These are phyloP conservation scores for Eristalis intricaria DNA, from an alignment of 2,888 invertebrate species.

Conservation along the genomic window DNA sequence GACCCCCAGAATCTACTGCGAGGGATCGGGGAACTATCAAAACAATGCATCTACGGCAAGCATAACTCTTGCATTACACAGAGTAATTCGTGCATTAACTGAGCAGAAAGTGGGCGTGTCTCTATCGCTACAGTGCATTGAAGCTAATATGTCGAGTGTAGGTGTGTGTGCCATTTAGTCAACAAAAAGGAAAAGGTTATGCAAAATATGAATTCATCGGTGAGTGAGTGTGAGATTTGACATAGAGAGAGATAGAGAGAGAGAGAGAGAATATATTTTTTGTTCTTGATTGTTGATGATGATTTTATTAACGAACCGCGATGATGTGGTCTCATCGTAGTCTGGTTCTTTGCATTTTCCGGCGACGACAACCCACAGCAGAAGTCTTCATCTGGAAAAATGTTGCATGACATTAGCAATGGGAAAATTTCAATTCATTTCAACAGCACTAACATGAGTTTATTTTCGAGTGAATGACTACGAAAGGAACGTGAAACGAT, in stretches of 20 bases:
- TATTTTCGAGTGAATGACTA: slow-evolving; percentile 42
- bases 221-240: background rate
- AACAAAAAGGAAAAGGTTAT: slow-evolving; percentile 27
- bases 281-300: background rate
- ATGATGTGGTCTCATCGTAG: slow-evolving; percentile 82
- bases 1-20: background rate
- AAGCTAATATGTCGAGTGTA: background rate
- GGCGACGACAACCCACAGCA: slow-evolving; percentile 93
- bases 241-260: no score
- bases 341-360: slow-evolving; percentile 87
- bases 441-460: slow-evolving; percentile 52
- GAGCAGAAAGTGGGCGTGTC: slow-evolving; percentile 15
- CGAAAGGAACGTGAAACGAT: slow-evolving; percentile 36
- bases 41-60: slow-evolving; percentile 17
- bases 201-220: slow-evolving; percentile 10
- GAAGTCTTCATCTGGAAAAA: slow-evolving; percentile 92
- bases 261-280: no score
- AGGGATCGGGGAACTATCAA: background rate
- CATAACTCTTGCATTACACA: slow-evolving; percentile 23
- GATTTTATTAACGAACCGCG: slow-evolving; percentile 80
- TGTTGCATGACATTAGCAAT: slow-evolving; percentile 65
- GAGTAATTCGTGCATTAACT: background rate
- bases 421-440: slow-evolving; percentile 50
- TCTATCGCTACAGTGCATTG: slow-evolving; percentile 48
- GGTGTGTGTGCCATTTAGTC: slow-evolving; percentile 32